phyloP scores from a whole-genome alignment of 2,797 vertebrate genomes.

The Notolabrus celidotus region DNA sequence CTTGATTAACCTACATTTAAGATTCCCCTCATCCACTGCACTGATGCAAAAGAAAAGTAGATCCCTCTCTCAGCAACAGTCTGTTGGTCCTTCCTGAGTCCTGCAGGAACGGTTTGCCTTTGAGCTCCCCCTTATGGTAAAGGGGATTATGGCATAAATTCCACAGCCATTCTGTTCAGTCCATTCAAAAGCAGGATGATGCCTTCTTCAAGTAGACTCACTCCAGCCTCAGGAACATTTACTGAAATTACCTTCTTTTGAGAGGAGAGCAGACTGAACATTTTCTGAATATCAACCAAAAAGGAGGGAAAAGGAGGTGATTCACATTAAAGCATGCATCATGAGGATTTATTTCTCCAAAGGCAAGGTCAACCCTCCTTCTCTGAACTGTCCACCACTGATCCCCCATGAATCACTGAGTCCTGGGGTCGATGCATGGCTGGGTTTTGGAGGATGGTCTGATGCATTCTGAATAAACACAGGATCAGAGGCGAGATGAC shows the following conservation, averaged over 20 bases:
- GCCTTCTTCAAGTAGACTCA: slow-evolving; percentile 19
- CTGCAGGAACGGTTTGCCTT: slow-evolving; percentile 71
- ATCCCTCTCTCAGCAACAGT: slow-evolving; percentile 26
- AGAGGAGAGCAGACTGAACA: slow-evolving; percentile 23
- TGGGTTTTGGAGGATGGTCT: slow-evolving; percentile 42
- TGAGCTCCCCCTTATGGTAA: slow-evolving; percentile 82
- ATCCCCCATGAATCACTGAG: slow-evolving; percentile 59
- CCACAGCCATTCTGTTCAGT: slow-evolving; percentile 21
- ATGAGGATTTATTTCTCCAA: slow-evolving; percentile 46
- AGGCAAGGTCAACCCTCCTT: slow-evolving; percentile 63
- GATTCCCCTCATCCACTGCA: slow-evolving; percentile 17
- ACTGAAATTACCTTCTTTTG: slow-evolving; percentile 17
- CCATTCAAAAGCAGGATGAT: slow-evolving; percentile 25
- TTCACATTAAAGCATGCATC: slow-evolving; percentile 29
- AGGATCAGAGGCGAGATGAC: slow-evolving; percentile 52
- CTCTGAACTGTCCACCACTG: slow-evolving; percentile 42
- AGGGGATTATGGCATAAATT: slow-evolving; percentile 64
- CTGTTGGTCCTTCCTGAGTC: slow-evolving; percentile 46
- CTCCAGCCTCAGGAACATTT: slow-evolving; percentile 16
- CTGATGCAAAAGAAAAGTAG: slow-evolving; percentile 35
- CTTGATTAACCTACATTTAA: slow-evolving; percentile 16
- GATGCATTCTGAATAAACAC: slow-evolving; percentile 66
- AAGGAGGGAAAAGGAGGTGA: slow-evolving; percentile 11
- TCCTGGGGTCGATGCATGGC: slow-evolving; percentile 36
- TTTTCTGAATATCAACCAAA: slow-evolving; percentile 38